These are phyloP conservation scores for Paedocypris micromegethes DNA, from an alignment of 2,797 vertebrate species.

Conservation along the genomic window DNA sequence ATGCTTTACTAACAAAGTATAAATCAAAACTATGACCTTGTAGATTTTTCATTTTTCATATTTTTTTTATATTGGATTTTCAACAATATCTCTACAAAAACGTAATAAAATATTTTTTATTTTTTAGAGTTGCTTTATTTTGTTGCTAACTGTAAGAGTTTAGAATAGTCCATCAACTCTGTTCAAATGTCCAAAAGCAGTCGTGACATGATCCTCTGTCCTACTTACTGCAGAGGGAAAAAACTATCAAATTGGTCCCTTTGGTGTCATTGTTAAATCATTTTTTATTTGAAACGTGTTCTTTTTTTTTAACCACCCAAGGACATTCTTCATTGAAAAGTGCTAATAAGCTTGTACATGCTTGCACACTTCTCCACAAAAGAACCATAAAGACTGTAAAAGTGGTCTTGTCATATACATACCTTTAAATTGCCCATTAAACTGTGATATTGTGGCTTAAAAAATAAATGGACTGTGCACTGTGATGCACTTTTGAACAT, in stretches of 20 bases:
- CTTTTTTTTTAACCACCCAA: conserved; percentile 4
- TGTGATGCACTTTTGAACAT: neutral
- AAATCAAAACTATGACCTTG: too few relatives aligned
- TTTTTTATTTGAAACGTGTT: conserved; percentile 7
- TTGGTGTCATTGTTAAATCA: conserved; percentile 23
- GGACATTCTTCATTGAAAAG: neutral
- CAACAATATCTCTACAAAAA: too few relatives aligned
- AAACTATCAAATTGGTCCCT: conserved; percentile 9
- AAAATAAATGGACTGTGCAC: neutral
- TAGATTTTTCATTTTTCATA: too few relatives aligned
- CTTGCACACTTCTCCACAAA: neutral
- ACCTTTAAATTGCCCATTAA: neutral
- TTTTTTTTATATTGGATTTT: too few relatives aligned
- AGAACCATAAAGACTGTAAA: neutral
- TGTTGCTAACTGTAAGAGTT: too few relatives aligned
- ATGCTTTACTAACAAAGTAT: too few relatives aligned
- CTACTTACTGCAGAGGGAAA: conserved; percentile 2
- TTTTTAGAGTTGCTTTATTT: too few relatives aligned
- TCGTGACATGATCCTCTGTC: conserved; percentile 5
- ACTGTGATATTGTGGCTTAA: neutral
- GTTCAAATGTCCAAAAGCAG: conserved; percentile 7
- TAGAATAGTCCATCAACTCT: neutral
- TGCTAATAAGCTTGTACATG: conserved; percentile 8
- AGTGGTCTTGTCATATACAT: neutral
- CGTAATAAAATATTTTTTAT: too few relatives aligned